Evolutionary conservation across 1,140 invertebrate species (phyloP), one percentile per base, ranked within the genome.

Genomic region (Antheraea pernyi): DNA sequence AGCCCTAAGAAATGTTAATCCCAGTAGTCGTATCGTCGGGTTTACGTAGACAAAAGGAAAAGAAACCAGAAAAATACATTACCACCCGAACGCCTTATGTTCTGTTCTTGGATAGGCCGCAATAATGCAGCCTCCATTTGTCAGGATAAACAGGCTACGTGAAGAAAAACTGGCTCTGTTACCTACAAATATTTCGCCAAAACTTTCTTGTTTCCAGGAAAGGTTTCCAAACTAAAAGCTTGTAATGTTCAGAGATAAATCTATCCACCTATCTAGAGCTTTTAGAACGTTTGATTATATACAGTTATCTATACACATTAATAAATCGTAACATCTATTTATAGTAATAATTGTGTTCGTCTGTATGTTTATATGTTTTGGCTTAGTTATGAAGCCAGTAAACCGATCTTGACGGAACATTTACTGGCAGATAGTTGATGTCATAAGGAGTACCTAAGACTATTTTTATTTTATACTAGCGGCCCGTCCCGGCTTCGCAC

Each of bases 91-190:
- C 77, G 82, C 72, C 82, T 77, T 80, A 79, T 72, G 70, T 75
- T 82, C 74, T 66, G 78, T 81, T 75, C 72, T 61, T 71, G 69
- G 71, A 76, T 80, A 83, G 78, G 78, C 81, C 80, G 82, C 86
- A 89, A 88, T 90, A 88, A 86, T 84, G 77, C 84, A 77, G 66
- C 71, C 65, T 65, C 81, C 86, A 90, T 90, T 90, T 85, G 82
- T 90, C 88, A 88, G 83, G 88, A 87, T 90, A 90, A 87, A 84
- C 79, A 81, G 79, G 67, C 77, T 78, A 60, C 71, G 78, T 75
- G 64, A 75, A 82, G 84, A 85, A 89, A 87, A 87, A 87, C 80
- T 82, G 78, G 79, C 73, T 79, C 73, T 70, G 74, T 75, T 81
- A 70, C 75, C 77, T 69, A 74, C 79, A 81, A 85, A 86, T 86